A percentile compares a stretch with the other conserved stretches of the same genome.
Evolutionary conservation across 1,140 invertebrate genomes (phyloP).

Genomic region (Apis laboriosa): DNA sequence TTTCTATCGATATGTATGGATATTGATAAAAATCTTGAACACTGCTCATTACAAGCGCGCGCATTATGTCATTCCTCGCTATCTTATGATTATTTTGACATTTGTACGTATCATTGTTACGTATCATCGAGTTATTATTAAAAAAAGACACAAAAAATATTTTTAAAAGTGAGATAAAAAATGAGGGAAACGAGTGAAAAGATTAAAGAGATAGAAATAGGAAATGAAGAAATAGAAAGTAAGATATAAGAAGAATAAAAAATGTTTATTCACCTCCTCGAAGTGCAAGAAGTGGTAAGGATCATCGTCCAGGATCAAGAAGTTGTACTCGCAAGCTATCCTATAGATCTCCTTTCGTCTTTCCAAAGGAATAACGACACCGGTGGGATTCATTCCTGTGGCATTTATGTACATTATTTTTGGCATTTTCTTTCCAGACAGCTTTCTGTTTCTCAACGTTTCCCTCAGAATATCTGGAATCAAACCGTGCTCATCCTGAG

Average conservation of each 20-base stretch:
- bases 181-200: accelerated
- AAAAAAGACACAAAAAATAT: background rate
- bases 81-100: background rate
- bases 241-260: no score
- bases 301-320: slow-evolving; percentile 91
- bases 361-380: slow-evolving; percentile 84
- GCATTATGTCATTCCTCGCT: background rate
- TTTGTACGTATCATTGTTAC: background rate
- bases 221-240: background rate
- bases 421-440: slow-evolving; percentile 82
- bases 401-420: slow-evolving; percentile 84
- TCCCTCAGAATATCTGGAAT: slow-evolving; percentile 78
- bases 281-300: slow-evolving; percentile 91
- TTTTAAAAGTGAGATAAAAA: background rate
- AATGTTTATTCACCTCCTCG: slow-evolving; percentile 76
- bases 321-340: slow-evolving; percentile 88
- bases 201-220: background rate
- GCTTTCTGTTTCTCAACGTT: slow-evolving; percentile 77
- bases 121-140: background rate
- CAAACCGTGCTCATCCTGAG: slow-evolving; percentile 81
- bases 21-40: background rate
- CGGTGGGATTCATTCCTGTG: slow-evolving; percentile 86
- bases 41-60: background rate
- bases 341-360: slow-evolving; percentile 87
- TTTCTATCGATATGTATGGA: no score